Base-by-base conservation (phyloP, 2,888 invertebrate species). In the Pollenia labialis region DNA sequence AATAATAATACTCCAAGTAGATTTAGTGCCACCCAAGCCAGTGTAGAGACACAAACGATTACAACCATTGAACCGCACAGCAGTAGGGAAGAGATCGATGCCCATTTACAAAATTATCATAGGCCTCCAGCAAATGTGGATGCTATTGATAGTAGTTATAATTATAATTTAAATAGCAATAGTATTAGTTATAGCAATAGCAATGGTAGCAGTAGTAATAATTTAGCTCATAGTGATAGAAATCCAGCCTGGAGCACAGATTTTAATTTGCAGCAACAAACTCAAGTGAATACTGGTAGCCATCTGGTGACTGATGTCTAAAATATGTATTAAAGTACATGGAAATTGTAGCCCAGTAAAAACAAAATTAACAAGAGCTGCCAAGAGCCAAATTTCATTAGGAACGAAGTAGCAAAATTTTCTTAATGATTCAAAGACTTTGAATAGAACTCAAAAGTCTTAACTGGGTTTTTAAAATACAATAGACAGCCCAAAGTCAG, bases 231-330 rank as follows among this genome's bases (percentile, higher is more conserved):
- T 80, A 82, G 68, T 77, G 48, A 64, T 81, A 86, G 66, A 66
- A 83, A 44, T 81, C 79, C 79, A 71, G 66, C 68, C 58, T 87
- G 86, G 81, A 68, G 46, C 66, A 46, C 32, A 58, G 72, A 46
- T 52, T 79, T 81, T 79, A 56, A 77, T 18, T 44, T 87, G 88
- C 88, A 88, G 62, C 85, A 87, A 66, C 77, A 81, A 52, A 16
- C 64, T 76, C 88, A 88, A 77, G 89, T 88, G 44, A 86, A 90
- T 87, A 92, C 92, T 88, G 91, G 91, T 89, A 93, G 93, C 89
- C 93, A 91, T 88, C 91, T 92, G 90, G 93, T 93, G 88, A 93
- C 93, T 85, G 93, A 93, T 88, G 93, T 93, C 85, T 93, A 92
- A 91, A 40, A 16, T 40, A 16, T 16, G 2, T 2, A 0, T 10